Evolutionary conservation across 2,888 invertebrate genomes (phyloP).

Genomic region (Asteroscopus sphinx): DNA sequence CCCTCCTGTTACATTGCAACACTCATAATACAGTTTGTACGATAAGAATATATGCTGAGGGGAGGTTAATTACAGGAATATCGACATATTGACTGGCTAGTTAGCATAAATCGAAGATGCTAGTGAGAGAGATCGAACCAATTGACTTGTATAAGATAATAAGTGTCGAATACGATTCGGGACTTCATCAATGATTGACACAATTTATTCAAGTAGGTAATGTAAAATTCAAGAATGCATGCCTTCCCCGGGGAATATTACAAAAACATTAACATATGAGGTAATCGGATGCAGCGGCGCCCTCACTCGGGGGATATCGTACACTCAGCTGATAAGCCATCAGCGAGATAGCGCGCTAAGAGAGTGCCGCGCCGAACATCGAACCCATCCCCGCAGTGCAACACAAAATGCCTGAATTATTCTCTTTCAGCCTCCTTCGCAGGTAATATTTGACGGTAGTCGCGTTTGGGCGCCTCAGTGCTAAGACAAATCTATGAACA

Average conservation of each 20-base stretch:
- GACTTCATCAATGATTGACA: too few relatives aligned
- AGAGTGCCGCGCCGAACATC: constrained; percentile 8
- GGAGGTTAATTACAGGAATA: neutral
- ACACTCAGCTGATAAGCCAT: constrained; percentile 18
- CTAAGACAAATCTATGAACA: neutral
- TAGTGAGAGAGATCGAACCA: too few relatives aligned
- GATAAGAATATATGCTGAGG: too few relatives aligned
- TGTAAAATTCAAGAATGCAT: too few relatives aligned
- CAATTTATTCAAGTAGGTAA: neutral
- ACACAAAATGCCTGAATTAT: constrained; percentile 18
- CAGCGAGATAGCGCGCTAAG: constrained; percentile 1
- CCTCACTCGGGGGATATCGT: neutral
- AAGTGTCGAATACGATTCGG: too few relatives aligned
- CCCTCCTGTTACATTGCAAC: neutral
- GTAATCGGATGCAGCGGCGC: neutral
- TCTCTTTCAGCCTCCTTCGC: constrained; percentile 13
- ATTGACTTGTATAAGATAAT: too few relatives aligned
- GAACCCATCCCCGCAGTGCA: constrained; percentile 1
- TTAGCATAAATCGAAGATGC: too few relatives aligned
- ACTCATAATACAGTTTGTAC: neutral
- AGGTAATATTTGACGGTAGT: constrained; percentile 5
- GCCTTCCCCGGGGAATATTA: neutral
- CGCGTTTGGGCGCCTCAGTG: neutral
- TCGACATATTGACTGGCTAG: too few relatives aligned
- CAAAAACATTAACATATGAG: neutral